Evolutionary conservation across 2,888 invertebrate genomes (phyloP), one percentile per base, ranked within the genome.

Genomic region (Meliscaeva auricollis): DNA sequence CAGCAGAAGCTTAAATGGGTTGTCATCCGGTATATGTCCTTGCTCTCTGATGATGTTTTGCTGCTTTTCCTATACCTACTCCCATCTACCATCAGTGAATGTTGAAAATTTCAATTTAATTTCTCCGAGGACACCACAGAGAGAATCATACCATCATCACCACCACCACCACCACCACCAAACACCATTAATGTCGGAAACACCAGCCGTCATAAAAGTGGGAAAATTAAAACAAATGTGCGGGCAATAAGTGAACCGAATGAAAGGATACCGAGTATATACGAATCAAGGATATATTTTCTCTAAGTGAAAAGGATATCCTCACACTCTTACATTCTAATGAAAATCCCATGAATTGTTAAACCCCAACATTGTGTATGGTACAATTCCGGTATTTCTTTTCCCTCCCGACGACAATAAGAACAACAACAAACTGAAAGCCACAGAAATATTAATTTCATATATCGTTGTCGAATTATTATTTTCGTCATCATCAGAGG

Each of bases 211-310:
- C 77, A 81, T 81, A 81, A 81, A 72, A 82, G 81, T 77, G 78
- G 72, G 52, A 44, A 82, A 82, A 82, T 82, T 77, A 82, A 82
- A 82, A 82, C 68, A 54, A 82, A 78, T 73, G 73, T 77, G 58
- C 41, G 68, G 62, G 62, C 69, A 69, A 38, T 69, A 69, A 66
- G 44, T 58, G 50, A 68, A 64, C 70, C 54, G 56, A 56, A 35
- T 64, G 46, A 64, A 32, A 64, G 64, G 46, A 64, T 64, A 64
- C 30, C 48, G 17, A 20, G 17, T 38, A 17, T 20, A 6, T 56
- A 38, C 35, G 20, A 58, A 58, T 58, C 56, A 56, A 56, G 56
- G 56, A 35, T 32, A 56, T 56, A 56, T 46, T 13, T 4, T 13
- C 46, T 56, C 58, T 56, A 38, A 38, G 58, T 38, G 20, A 38